phyloP scores from a whole-genome alignment of 2,113 vertebrate species.

The Cyanistes caeruleus region DNA sequence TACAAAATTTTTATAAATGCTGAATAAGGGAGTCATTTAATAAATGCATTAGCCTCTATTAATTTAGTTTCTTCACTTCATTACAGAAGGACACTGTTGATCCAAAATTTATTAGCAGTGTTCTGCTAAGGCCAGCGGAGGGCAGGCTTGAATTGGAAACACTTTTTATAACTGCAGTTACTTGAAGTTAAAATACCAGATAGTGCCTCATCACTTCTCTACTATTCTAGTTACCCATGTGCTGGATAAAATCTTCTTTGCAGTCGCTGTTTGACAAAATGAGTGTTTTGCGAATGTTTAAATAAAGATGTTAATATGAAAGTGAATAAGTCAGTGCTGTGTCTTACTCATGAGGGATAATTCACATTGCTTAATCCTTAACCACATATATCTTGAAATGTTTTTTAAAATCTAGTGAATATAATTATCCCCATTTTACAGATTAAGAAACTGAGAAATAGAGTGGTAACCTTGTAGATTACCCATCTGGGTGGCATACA shows the following conservation, averaged over 20 bases:
- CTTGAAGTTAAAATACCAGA: not conserved
- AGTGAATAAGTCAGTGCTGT: not conserved
- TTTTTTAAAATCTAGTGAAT: not conserved
- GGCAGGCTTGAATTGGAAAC: conserved; percentile 61
- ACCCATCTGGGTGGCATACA: not conserved
- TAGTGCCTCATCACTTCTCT: not conserved
- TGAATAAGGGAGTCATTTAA: not conserved
- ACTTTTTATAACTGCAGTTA: not conserved
- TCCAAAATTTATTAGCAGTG: not conserved
- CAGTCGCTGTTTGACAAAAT: conserved; percentile 11
- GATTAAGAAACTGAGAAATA: not conserved
- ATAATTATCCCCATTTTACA: not conserved
- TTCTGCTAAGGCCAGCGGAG: conserved; percentile 14
- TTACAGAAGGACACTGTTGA: not conserved
- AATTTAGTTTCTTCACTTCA: not conserved
- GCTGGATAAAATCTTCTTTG: conserved; percentile 19
- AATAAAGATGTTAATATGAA: conserved; percentile 15
- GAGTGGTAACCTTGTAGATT: not conserved
- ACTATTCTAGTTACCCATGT: not conserved
- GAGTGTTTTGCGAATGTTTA: not conserved
- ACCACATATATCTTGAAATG: not conserved
- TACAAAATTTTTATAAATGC: not conserved
- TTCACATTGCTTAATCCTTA: not conserved
- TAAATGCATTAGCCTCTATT: not conserved
- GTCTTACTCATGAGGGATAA: not conserved